These are phyloP conservation scores for Melinopterus prodromus DNA, from an alignment of 2,888 invertebrate species.

Conservation along the genomic window DNA sequence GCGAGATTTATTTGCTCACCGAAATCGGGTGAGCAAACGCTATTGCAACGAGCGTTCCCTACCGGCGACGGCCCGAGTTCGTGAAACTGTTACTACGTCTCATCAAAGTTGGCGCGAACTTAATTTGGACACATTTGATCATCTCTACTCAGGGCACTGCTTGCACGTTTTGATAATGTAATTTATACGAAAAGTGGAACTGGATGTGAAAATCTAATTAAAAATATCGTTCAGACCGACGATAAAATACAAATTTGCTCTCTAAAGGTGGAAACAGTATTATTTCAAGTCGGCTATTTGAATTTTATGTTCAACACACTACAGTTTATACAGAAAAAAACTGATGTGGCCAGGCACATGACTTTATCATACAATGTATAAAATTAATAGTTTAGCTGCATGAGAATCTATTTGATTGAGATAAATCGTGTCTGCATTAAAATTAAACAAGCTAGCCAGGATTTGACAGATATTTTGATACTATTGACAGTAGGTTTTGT, in stretches of 20 bases:
- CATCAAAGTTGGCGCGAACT: not conserved
- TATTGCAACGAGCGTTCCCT: not conserved
- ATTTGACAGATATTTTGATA: no score
- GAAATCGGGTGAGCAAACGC: not conserved
- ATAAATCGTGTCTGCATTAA: no score
- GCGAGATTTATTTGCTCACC: not conserved
- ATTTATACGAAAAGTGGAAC: not conserved
- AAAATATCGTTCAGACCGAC: not conserved
- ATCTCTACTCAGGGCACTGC: not conserved
- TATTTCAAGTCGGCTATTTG: no score
- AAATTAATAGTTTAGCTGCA: no score
- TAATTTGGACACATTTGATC: not conserved
- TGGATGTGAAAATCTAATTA: not conserved
- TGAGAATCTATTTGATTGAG: no score
- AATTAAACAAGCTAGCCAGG: no score
- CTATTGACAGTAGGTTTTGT: no score
- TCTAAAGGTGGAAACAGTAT: no score
- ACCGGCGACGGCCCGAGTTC: constrained; percentile 4
- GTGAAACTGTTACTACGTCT: not conserved
- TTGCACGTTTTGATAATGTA: not conserved
- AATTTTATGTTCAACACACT: no score
- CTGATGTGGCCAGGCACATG: no score
- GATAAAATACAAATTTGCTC: not conserved
- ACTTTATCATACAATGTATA: no score
- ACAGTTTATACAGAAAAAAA: no score